Base-by-base conservation (phyloP, 1,140 invertebrate species). In the Listronotus bonariensis region DNA sequence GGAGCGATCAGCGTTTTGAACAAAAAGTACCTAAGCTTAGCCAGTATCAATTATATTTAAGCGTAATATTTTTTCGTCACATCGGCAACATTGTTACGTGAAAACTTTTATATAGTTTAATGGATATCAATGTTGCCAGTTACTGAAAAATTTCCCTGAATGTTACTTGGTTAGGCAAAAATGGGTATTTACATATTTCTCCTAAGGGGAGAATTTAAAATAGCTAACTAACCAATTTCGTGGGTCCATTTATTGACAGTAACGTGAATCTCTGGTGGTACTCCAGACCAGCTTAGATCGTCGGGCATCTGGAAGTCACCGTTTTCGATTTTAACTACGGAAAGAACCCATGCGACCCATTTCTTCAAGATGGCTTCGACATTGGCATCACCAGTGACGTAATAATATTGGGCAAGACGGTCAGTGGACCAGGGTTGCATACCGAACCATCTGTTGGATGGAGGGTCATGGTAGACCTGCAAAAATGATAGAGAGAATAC, bases 371-470 rank as follows among this genome's bases (percentile, higher is more conserved):
- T 62, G 15, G 56, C 20, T 53, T 65, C 41, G n/a, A 53, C 62
- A 20, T 36, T 58, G 8, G 51, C n/a, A 32, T 69, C 62, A 11
- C 64, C 64, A 42, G 62, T 69, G 32, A 65, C 45, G 41, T 65
- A 69, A 38, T 69, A 69, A 52, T 69, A 69, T 42, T 69, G 67
- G 8, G 67, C 67, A 8, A 69, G 41, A 55, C 67, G 67, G 31
- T 69, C 67, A 18, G 58, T 51, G 14, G 67, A 69, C 67, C 67
- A 69, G 15, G 67, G 46, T 53, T 65, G 67, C 67, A 69, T 69
- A 34, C 67, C 67, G 17, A 45, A 69, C 67, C 67, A 69, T 61
- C 57, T 59, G 57, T 61, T 69, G 2, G 67, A 68, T 41, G 67
- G 67, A 9, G 67, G 67, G 55, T 68, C 60, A 36, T 62, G 57